These are phyloP conservation scores for Notolepis coatsorum DNA, from an alignment of 2,797 vertebrate genomes.

Conservation along the genomic window DNA sequence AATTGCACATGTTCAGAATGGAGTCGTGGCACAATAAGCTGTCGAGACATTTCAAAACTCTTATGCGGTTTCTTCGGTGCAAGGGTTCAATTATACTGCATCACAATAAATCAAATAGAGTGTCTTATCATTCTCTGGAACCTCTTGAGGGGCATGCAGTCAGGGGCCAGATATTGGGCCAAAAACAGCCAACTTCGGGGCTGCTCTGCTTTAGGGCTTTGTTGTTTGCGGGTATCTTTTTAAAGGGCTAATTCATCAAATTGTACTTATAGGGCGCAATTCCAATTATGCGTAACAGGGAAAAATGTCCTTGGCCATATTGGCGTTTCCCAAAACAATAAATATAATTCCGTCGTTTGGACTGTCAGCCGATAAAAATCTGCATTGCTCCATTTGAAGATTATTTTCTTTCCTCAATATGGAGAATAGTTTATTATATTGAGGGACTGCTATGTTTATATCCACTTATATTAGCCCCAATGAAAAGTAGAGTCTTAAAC, in stretches of 20 bases:
- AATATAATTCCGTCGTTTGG: constrained; percentile 11
- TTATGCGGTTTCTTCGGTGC: too few species aligned
- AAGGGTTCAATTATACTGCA: too few species aligned
- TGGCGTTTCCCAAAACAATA: constrained; percentile 43
- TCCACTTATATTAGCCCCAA: constrained; percentile 61
- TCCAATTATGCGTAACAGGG: constrained; percentile 18
- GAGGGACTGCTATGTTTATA: constrained; percentile 63
- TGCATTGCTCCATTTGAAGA: constrained; percentile 41
- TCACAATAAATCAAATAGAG: too few species aligned
- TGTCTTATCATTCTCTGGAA: too few species aligned
- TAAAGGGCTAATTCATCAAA: background rate
- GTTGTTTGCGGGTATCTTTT: too few species aligned
- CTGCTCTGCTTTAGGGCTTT: background rate
- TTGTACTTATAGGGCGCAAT: background rate
- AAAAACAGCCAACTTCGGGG: too few species aligned
- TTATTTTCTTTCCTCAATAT: constrained; percentile 41
- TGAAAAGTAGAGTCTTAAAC: constrained; percentile 52
- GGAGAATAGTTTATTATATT: constrained; percentile 56
- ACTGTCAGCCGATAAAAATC: constrained; percentile 46
- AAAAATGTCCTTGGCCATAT: constrained; percentile 2
- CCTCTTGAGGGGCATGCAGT: too few species aligned
- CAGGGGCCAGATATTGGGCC: too few species aligned
- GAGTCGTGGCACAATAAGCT: too few species aligned
- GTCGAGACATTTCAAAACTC: too few species aligned
- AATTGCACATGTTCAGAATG: too few species aligned